Conservation (phyloP, 2,888 invertebrate genomes). For the Oscheius sp. region DNA sequence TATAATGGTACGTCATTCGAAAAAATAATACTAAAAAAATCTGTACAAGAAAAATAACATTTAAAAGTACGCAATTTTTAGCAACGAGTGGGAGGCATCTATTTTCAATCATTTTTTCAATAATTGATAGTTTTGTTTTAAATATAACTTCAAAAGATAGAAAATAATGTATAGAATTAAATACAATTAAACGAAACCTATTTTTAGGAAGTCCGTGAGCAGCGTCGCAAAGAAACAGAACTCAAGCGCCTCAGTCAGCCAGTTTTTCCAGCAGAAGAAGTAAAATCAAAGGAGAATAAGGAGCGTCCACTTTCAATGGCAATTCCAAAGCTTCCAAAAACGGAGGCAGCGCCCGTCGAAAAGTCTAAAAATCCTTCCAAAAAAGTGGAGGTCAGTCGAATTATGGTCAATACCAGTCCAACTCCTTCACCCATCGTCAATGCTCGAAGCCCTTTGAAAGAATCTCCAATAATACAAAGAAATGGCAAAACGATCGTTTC, state of each 20-base stretch:
- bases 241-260: constrained; percentile 1
- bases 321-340: no score
- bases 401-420: constrained; percentile 7
- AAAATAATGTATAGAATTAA: no score
- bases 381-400: background rate
- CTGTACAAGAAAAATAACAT: no score
- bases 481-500: constrained; percentile 1
- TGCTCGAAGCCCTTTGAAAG: background rate
- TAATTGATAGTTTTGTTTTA: no score
- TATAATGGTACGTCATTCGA: no score
- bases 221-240: constrained; percentile 4
- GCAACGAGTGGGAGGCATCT: no score
- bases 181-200: no score
- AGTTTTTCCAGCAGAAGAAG: background rate
- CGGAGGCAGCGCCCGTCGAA: background rate
- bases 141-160: no score
- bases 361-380: background rate
- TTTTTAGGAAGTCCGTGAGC: constrained; percentile 18
- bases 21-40: no score
- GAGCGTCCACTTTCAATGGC: background rate
- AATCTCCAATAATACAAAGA: background rate
- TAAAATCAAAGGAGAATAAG: background rate
- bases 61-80: no score
- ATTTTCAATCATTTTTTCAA: no score
- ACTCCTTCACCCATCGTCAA: background rate